Base-by-base conservation (phyloP, 2,797 vertebrate species). In the Otolemur crassicaudatus region DNA sequence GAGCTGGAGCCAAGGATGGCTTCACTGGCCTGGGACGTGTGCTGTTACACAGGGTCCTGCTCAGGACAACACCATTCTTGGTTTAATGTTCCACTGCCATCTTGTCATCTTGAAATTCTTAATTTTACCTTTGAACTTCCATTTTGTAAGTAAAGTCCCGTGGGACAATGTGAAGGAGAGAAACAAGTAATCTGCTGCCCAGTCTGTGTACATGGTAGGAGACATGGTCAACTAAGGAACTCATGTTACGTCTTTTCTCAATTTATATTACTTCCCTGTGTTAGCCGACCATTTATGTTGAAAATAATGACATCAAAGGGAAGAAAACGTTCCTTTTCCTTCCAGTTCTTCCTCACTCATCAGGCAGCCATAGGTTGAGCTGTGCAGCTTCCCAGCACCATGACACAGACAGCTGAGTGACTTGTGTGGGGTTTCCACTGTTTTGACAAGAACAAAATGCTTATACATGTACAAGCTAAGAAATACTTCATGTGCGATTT, bases 1-100 rank as follows among this genome's bases (percentile, higher is more conserved):
- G 1, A n/a, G 3, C 65, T 20, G 31, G 29, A n/a, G 3, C 25
- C 10, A 20, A 65, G 34, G 34, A 75, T n/a, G 89, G 61, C 34
- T n/a, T 60, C 29, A 7, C 4, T 5, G 58, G n/a, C 37, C 27
- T 53, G 5, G 40, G 31, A 75, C 16, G 13, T 37, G 7, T 31
- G 60, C 10, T 65, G n/a, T 14, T 49, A 19, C 1, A 27, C 11
- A 13, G 22, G 31, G 13, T 0, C n/a, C 0, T 20, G 58, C 31
- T 73, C 23, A 25, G 27, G 27, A 61, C 31, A 11, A 29, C 19
- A 7, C 4, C 16, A 25, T 20, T 12, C 22, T 86, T 76, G 46
- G 37, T 34, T 69, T 27, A 23, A 7, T 6, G 20, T 34, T 86
- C 40, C 17, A 22, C 31, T 63, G 22, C 6, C 4, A 12, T 60